These are phyloP conservation scores for Arion vulgaris DNA, from an alignment of 1,140 invertebrate species.

Conservation along the genomic window DNA sequence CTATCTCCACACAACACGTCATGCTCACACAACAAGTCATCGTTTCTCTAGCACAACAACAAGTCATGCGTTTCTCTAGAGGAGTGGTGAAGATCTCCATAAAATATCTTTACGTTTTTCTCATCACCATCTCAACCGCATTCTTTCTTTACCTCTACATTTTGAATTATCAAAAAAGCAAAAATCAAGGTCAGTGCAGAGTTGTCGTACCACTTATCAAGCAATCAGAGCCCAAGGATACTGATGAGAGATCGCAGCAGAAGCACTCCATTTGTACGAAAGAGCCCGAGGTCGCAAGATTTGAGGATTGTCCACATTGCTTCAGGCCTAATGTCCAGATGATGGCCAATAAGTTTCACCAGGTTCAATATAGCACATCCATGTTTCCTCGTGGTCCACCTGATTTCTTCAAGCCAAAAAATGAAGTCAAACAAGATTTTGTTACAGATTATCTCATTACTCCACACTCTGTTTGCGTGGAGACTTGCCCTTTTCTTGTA, in stretches of 20 bases:
- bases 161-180: background rate
- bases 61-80: background rate
- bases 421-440: background rate
- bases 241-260: background rate
- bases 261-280: background rate
- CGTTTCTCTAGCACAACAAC: no score
- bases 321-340: background rate
- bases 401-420: background rate
- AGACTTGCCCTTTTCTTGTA: constrained; percentile 28
- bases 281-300: background rate
- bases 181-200: background rate
- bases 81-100: background rate
- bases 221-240: background rate
- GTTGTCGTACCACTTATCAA: background rate
- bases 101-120: background rate
- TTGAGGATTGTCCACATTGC: constrained; percentile 4
- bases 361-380: constrained; percentile 14
- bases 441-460: background rate
- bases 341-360: background rate
- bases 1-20: no score
- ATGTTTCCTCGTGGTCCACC: background rate
- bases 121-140: background rate
- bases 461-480: background rate
- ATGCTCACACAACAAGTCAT: no score
- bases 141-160: background rate